Evolutionary conservation across 1,140 invertebrate genomes (phyloP), one percentile per base, ranked within the genome.

Genomic region (Lepidurus arcticus): DNA sequence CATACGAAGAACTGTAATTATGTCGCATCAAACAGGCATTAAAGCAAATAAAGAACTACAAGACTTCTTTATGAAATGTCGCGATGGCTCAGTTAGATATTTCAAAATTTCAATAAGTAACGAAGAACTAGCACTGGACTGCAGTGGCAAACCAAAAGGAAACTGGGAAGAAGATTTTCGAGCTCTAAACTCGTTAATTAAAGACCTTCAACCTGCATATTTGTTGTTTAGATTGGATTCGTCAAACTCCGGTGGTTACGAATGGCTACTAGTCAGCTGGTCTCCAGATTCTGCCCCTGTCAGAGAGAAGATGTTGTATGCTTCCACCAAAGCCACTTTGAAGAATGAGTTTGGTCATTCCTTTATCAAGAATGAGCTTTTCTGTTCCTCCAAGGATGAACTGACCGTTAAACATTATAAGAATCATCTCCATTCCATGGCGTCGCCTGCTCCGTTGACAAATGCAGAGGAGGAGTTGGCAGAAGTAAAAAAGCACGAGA

Each of bases 251-350:
- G 92, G 93, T 9, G 84, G 84, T 21, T 92, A 96, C 85, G 93
- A 97, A 82, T 99, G 97, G 97, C 84, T 99, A 0, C 89, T 98
- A 13, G 93, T 99, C 73, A 93, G 92, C 81, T 99, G 95, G 94
- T 95, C 92, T 34, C 97, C 97, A 6, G 97, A 98, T 83, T 90
- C 89, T 81, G 92, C 96, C 10, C 90, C 91, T 9, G 91, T 96
- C 6, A 88, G 97, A 80, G 92, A 98, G 83, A 99, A 99, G 87
- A 99, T 99, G 98, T 88, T 99, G 44, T 98, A 98, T 85, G 98
- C 98, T 0, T 98, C 97, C 0, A 99, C 98, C 0, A 97, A 98
- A 87, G 95, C 98, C 3, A 99, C 97, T 1, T 86, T 99, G 1
- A 99, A 98, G 86, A 92, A 92, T 82, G 96, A 98, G 86, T 99